These are phyloP conservation scores for Upupa epops DNA, from an alignment of 2,113 vertebrate genomes.

Conservation along the genomic window DNA sequence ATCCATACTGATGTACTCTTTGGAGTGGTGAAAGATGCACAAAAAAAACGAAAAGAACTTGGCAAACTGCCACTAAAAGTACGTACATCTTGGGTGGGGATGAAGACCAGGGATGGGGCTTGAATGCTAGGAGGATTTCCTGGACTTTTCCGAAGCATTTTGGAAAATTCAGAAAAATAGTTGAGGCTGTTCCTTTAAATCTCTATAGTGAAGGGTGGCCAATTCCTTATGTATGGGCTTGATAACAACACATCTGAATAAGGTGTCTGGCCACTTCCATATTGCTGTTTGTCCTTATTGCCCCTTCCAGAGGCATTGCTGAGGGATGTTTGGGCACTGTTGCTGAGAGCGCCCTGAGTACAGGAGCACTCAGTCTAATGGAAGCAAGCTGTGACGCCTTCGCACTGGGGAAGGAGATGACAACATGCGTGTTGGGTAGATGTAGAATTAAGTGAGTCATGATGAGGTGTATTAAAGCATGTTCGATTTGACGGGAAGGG, in stretches of 20 bases:
- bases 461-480: not conserved
- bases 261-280: not conserved
- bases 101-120: fast-evolving
- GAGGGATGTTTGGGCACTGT: not conserved
- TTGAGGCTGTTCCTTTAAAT: not conserved
- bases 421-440: fast-evolving
- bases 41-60: conserved; percentile 84
- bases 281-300: not conserved
- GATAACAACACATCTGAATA: not conserved
- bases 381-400: fast-evolving
- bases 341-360: not conserved
- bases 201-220: not conserved
- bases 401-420: too few relatives aligned
- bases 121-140: not conserved
- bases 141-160: not conserved
- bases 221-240: fast-evolving
- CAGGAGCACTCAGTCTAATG: not conserved
- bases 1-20: conserved; percentile 95
- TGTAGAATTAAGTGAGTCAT: fast-evolving
- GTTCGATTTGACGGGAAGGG: not conserved
- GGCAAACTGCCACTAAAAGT: conserved; percentile 87
- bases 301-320: not conserved
- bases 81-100: fast-evolving
- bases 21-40: conserved; percentile 90
- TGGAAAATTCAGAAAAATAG: not conserved